A percentile compares a stretch with the other conserved stretches of the same genome.
These are phyloP conservation scores for Chelonus formosanus DNA, from an alignment of 2,888 invertebrate species.

Conservation along the genomic window DNA sequence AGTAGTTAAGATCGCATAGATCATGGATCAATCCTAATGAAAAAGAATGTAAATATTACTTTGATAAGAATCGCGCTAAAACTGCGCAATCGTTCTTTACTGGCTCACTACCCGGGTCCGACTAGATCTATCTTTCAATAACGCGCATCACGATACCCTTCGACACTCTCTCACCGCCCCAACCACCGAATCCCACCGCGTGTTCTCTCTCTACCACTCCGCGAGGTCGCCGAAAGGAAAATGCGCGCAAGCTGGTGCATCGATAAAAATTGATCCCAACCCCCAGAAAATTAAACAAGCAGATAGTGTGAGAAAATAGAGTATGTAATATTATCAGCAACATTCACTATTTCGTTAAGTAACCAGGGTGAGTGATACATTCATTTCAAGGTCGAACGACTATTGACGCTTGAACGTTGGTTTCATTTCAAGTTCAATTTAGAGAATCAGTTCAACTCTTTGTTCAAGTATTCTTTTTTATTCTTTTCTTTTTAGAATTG, in stretches of 20 bases:
- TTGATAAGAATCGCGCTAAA: conserved; percentile 4
- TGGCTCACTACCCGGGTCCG: conserved; percentile 47
- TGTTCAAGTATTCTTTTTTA: not conserved
- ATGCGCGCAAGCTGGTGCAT: conserved; percentile 33
- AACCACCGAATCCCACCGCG: conserved; percentile 15
- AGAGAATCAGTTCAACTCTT: not conserved
- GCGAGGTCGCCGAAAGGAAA: conserved; percentile 31
- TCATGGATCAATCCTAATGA: conserved; percentile 2
- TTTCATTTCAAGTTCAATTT: no score
- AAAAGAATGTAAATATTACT: not conserved
- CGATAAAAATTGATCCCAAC: conserved; percentile 41
- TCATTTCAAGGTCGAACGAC: no score
- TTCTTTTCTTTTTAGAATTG: not conserved
- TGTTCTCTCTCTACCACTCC: conserved; percentile 17
- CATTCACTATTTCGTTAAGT: no score
- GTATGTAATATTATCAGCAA: conserved; percentile 1
- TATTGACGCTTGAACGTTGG: no score
- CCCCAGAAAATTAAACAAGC: no score
- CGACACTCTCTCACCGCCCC: conserved; percentile 37
- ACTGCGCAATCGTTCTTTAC: conserved; percentile 39
- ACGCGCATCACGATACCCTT: conserved; percentile 46
- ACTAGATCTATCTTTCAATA: conserved; percentile 51
- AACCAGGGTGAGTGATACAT: not conserved
- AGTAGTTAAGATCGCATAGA: conserved; percentile 3
- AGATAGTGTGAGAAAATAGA: no score